Evolutionary conservation across 2,888 invertebrate genomes (phyloP).

Genomic region (Tribolium freemani): DNA sequence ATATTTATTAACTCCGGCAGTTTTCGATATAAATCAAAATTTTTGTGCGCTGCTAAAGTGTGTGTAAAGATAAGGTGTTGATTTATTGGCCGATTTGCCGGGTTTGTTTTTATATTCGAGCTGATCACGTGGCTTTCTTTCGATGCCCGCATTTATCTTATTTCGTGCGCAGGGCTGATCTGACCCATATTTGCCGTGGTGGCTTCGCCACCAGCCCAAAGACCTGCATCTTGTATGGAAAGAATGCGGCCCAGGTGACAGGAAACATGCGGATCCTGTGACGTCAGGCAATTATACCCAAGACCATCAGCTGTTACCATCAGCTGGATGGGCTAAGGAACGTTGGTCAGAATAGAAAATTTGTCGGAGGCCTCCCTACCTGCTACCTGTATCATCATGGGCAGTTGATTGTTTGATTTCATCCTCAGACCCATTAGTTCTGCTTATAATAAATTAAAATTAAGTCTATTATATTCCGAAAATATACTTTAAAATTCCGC

Average conservation of each 20-base stretch:
- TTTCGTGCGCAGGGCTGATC: background rate
- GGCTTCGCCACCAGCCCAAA: background rate
- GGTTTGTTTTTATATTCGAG: constrained; percentile 52
- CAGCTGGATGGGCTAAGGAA: constrained; percentile 55
- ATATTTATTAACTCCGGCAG: constrained; percentile 62
- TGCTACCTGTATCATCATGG: background rate
- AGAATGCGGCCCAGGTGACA: constrained; percentile 61
- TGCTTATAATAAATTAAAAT: background rate
- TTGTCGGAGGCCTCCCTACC: background rate
- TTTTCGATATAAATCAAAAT: constrained; percentile 63
- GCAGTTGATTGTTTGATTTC: background rate
- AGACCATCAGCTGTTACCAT: constrained; percentile 53
- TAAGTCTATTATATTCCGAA: background rate
- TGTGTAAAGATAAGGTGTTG: constrained; percentile 62
- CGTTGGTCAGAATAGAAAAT: background rate
- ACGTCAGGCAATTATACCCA: constrained; percentile 57
- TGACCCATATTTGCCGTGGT: constrained; percentile 38
- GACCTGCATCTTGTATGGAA: constrained; percentile 28
- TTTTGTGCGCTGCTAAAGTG: constrained; percentile 61
- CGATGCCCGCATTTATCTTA: no score
- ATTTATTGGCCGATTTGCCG: constrained; percentile 58
- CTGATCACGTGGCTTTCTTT: constrained; percentile 12
- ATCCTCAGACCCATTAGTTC: no score
- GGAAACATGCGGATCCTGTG: constrained; percentile 63
- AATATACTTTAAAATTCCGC: background rate